Evolutionary conservation across 35 echinoderm and acorn worm species (phyloP), one percentile per base, ranked within the genome.

Genomic region (Ophiothrix spiculata): DNA sequence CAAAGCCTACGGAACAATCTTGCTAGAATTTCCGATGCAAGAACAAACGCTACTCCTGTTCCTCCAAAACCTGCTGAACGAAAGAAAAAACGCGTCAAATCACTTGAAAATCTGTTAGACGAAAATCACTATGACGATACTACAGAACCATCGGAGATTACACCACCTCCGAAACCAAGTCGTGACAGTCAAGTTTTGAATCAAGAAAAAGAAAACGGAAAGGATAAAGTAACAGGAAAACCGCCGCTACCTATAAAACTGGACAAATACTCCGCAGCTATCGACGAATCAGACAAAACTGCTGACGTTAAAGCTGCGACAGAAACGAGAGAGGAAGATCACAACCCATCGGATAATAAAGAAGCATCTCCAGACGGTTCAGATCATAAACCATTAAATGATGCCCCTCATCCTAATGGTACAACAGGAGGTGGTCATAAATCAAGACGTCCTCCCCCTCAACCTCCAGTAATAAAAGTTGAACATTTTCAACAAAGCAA

Each of bases 151-250:
- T 54, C 45, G 45, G 45, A 54, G 45, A 69, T 25, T 25, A 10
- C 42, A 10, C 60, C 60, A 69, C 60, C 60, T 10, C 60, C 60
- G 17, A 69, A 69, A 69, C 60, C 60, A 69, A 12, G 25, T 69
- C 60, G 60, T 25, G 60, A 69, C 29, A 69, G 60, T n/a, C 16
- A 69, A 69, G 25, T 25, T 69, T n/a, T 69, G 60, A 69, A n/a
- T 69, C 42, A 69, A 69, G 60, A n/a, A 69, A 69, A 69, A n/a
- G 60, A 28, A 69, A 69, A 49, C 42, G 42, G 60, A 12, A 69
- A n/a, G 6, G 60, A 25, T 28, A n/a, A 15, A 15, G 8, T 15
- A 69, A 69, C 60, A 69, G 60, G 60, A 15, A 69, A 69, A 25
- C 60, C 45, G 45, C 60, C 60, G 17, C 16, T 12, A 15, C 60